phyloP scores from a whole-genome alignment of 2,113 vertebrate genomes.

The Uria aalge region DNA sequence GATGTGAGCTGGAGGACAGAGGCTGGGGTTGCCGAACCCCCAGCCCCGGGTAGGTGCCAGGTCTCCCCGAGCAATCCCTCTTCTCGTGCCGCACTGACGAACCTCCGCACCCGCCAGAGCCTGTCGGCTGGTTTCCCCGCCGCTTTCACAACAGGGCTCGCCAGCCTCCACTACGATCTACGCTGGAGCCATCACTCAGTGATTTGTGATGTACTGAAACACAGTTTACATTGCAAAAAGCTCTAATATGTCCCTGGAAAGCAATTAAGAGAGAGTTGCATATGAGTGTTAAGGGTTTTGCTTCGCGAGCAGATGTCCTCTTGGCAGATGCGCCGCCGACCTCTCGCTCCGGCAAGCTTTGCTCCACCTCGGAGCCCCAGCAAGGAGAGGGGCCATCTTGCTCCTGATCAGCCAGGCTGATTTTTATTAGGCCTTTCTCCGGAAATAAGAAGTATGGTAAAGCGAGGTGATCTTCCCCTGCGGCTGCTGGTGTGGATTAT shows the following conservation, averaged over 20 bases:
- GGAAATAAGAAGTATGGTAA: constrained; percentile 23
- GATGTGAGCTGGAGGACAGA: neutral
- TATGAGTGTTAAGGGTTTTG: neutral
- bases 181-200: neutral
- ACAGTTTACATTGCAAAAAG: constrained; percentile 39
- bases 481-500: constrained; percentile 46
- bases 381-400: neutral
- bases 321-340: neutral
- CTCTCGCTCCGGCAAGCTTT: neutral
- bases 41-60: rapidly evolving
- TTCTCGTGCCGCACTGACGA: rapidly evolving
- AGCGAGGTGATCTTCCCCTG: constrained; percentile 28
- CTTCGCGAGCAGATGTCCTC: constrained; percentile 5
- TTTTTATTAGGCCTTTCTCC: constrained; percentile 5
- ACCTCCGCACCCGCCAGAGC: neutral
- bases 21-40: neutral
- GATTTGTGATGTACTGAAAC: constrained; percentile 53
- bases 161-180: neutral
- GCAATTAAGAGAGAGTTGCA: constrained; percentile 9
- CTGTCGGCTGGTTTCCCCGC: neutral
- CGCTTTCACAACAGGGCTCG: neutral
- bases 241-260: constrained; percentile 35
- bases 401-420: neutral
- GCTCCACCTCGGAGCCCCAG: neutral
- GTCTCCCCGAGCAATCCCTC: rapidly evolving